Conservation (phyloP, 2,797 vertebrate genomes). For the Poeciliopsis gracilis region DNA sequence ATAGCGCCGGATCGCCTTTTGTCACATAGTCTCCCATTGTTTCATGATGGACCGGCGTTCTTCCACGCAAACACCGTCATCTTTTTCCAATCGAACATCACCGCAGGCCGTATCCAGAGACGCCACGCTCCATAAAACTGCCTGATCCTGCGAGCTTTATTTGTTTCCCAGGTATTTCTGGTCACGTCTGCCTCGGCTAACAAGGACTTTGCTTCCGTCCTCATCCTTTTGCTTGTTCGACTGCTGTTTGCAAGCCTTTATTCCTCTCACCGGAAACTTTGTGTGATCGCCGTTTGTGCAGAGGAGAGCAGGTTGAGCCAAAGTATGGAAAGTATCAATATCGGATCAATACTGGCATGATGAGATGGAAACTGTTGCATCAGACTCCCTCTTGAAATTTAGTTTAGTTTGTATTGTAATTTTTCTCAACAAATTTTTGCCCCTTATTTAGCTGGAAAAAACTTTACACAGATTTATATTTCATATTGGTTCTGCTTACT, state of each 20-base stretch:
- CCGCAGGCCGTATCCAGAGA: slow-evolving; percentile 11
- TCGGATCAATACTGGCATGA: too few relatives aligned
- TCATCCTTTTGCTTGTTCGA: background rate
- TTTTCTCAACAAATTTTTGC: too few relatives aligned
- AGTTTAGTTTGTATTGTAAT: too few relatives aligned
- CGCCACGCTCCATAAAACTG: slow-evolving; percentile 12
- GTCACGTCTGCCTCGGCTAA: slow-evolving; percentile 11
- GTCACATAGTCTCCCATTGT: slow-evolving; percentile 33
- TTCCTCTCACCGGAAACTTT: background rate
- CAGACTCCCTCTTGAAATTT: too few relatives aligned
- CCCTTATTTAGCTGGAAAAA: too few relatives aligned
- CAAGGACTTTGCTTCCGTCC: background rate
- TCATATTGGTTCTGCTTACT: too few relatives aligned
- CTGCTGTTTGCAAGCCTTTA: slow-evolving; percentile 4
- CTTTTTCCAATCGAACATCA: slow-evolving; percentile 53
- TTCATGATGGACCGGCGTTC: slow-evolving; percentile 45
- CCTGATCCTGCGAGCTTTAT: slow-evolving; percentile 1
- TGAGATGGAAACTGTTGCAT: too few relatives aligned
- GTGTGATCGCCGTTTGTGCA: background rate
- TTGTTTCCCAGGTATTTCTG: slow-evolving; percentile 8
- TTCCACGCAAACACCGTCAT: slow-evolving; percentile 48
- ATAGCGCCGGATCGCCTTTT: slow-evolving; percentile 9
- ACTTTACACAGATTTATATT: too few relatives aligned
- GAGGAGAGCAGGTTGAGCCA: background rate
- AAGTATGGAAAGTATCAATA: background rate